Evolutionary conservation across 1,140 invertebrate genomes (phyloP).

Genomic region (Drosophila mayri): DNA sequence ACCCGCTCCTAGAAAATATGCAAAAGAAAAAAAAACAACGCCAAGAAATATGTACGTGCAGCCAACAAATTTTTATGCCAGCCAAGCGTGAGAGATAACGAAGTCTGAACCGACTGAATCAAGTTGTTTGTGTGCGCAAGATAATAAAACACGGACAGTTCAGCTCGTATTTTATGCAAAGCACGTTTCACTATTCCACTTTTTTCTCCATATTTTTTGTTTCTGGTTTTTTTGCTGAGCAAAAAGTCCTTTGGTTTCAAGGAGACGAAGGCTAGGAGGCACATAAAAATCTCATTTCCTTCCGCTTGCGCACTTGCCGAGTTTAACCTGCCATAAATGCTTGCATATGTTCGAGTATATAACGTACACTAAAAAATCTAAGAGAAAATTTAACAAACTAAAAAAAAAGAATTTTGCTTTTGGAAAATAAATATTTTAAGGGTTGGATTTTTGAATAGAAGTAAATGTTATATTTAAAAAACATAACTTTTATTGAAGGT

Average conservation of each 20-base stretch:
- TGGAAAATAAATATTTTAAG: not conserved
- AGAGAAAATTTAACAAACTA: not conserved
- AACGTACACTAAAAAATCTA: not conserved
- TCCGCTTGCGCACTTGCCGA: constrained; percentile 44
- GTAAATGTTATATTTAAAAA: not conserved
- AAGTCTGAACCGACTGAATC: constrained; percentile 36
- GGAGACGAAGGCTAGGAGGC: constrained; percentile 25
- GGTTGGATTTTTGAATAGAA: too few species aligned
- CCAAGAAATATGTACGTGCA: constrained; percentile 29
- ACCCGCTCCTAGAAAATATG: constrained; percentile 6
- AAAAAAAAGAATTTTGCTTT: not conserved
- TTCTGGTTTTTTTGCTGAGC: not conserved
- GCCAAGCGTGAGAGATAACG: constrained; percentile 68
- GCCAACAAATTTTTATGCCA: constrained; percentile 63
- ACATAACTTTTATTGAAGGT: not conserved
- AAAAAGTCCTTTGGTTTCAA: constrained; percentile 26
- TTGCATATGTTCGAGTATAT: constrained; percentile 32
- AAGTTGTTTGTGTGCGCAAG: constrained; percentile 34
- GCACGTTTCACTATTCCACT: constrained; percentile 56
- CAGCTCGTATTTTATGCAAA: constrained; percentile 57
- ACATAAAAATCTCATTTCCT: constrained; percentile 76
- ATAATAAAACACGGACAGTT: constrained; percentile 42
- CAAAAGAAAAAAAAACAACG: not conserved
- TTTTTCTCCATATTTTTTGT: constrained; percentile 22
- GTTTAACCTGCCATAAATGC: constrained; percentile 69